Conservation (phyloP, 2,797 vertebrate genomes). For the Sphenodon punctatus region DNA sequence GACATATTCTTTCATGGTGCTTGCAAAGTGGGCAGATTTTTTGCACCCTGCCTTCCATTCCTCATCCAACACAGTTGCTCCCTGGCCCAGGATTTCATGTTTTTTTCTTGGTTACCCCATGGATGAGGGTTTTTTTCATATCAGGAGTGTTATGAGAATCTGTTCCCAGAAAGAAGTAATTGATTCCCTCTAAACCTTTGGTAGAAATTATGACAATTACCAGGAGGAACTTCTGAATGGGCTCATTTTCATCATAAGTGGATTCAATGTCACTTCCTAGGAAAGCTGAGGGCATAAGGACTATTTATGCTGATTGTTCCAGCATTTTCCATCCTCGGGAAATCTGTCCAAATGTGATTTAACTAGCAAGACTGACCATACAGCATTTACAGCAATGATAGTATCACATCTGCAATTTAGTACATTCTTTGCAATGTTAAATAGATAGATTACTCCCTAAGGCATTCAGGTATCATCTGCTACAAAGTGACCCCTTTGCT, state of each 20-base stretch:
- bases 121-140: no score
- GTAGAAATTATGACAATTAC: background rate
- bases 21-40: background rate
- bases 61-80: background rate
- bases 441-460: background rate
- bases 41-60: background rate
- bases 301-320: background rate
- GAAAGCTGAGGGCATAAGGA: background rate
- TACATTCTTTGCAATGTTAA: background rate
- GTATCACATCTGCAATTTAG: background rate
- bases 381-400: background rate
- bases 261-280: background rate
- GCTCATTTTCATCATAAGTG: background rate
- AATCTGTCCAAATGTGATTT: background rate
- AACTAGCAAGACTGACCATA: background rate
- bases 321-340: background rate
- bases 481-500: background rate
- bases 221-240: background rate
- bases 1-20: fast-evolving
- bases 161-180: background rate
- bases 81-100: fast-evolving
- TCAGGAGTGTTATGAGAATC: background rate
- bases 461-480: background rate
- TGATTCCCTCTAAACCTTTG: background rate
- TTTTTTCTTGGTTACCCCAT: background rate